Evolutionary conservation across 2,888 invertebrate genomes (phyloP).

Genomic region (Leucophenga maculata): DNA sequence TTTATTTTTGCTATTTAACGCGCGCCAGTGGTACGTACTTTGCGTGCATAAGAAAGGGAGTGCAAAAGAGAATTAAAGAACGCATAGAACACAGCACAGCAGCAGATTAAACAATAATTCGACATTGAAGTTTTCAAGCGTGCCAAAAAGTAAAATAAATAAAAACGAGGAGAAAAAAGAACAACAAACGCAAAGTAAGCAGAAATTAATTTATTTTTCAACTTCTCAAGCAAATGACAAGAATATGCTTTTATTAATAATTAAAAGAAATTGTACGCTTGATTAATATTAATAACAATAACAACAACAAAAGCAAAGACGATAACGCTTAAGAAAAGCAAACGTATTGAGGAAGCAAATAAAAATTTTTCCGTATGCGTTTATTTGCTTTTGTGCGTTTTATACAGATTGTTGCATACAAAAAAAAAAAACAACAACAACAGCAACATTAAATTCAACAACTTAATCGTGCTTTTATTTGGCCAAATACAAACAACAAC

Average conservation of each 20-base stretch:
- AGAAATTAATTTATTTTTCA: constrained; percentile 35
- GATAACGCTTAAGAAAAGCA: too few species aligned
- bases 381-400: neutral
- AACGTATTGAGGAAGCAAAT: neutral
- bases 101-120: constrained; percentile 9
- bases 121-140: constrained; percentile 10
- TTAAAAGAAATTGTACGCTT: too few species aligned
- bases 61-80: too few species aligned
- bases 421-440: too few species aligned
- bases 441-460: neutral
- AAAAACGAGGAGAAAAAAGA: constrained; percentile 38
- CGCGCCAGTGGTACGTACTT: neutral
- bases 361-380: neutral
- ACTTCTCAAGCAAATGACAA: constrained; percentile 10
- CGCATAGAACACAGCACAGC: neutral
- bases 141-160: neutral
- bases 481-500: neutral
- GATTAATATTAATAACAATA: too few species aligned
- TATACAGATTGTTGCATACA: neutral
- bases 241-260: constrained; percentile 13
- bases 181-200: constrained; percentile 33
- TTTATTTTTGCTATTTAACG: neutral
- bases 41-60: neutral
- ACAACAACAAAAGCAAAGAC: too few species aligned
- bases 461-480: constrained; percentile 2